phyloP scores from a whole-genome alignment of 92 coral and sea anemone genomes.

The Bergia puertoricense region DNA sequence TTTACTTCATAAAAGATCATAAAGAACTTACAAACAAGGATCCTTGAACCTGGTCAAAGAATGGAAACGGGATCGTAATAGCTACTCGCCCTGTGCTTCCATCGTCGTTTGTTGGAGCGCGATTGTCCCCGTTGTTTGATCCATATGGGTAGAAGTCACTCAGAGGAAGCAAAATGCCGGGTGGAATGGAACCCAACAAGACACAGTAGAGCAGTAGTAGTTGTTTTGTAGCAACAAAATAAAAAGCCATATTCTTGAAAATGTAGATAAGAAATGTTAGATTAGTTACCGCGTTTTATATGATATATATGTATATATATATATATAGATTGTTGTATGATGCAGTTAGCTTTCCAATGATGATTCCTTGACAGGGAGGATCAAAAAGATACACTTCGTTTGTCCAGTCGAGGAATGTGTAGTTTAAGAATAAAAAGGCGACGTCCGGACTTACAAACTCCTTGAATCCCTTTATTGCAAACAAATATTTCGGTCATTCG shows the following conservation, averaged over 20 bases:
- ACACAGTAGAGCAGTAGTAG: background rate
- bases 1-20: background rate
- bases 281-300: background rate
- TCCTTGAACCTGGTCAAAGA: background rate
- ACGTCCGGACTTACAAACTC: too few relatives aligned
- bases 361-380: too few relatives aligned
- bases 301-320: too few relatives aligned
- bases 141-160: slow-evolving; percentile 13
- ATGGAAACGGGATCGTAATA: slow-evolving; percentile 8
- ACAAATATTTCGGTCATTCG: too few relatives aligned
- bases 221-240: background rate
- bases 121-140: background rate
- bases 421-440: too few relatives aligned
- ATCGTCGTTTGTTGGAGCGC: slow-evolving; percentile 27
- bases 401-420: too few relatives aligned
- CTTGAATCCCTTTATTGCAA: too few relatives aligned
- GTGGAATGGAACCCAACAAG: background rate
- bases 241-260: background rate
- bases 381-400: too few relatives aligned
- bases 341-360: too few relatives aligned
- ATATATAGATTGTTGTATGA: too few relatives aligned
- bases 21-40: slow-evolving; percentile 16
- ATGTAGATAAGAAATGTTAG: background rate
- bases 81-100: slow-evolving; percentile 15
- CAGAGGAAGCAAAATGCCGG: background rate